These are phyloP conservation scores for Esperia sulphurella DNA, from an alignment of 2,888 invertebrate genomes.

Conservation along the genomic window DNA sequence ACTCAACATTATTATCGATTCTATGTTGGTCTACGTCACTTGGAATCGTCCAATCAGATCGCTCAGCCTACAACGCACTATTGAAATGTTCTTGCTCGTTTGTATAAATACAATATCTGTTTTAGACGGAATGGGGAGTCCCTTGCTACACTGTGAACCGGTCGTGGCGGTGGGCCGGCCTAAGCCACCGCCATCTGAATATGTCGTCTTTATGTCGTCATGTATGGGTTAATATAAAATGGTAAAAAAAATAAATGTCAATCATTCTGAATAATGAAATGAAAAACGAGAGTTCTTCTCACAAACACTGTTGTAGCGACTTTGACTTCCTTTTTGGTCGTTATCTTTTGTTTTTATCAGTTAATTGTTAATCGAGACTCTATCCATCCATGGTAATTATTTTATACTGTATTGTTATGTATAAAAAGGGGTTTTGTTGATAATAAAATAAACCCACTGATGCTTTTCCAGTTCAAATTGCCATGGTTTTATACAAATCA, in stretches of 20 bases:
- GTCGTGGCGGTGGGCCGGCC: constrained; percentile 45
- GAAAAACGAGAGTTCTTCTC: constrained; percentile 41
- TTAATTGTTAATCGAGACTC: not conserved
- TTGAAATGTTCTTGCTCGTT: constrained; percentile 31
- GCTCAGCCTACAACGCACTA: constrained; percentile 48
- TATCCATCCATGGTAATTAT: too few species aligned
- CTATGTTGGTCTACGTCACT: constrained; percentile 13
- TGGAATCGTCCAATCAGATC: constrained; percentile 28
- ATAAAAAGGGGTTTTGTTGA: too few species aligned
- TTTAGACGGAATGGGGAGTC: constrained; percentile 31
- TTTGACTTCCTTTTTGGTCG: constrained; percentile 41
- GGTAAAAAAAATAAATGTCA: constrained; percentile 30
- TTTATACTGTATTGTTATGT: too few species aligned
- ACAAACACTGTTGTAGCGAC: constrained; percentile 41
- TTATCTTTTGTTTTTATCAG: constrained; percentile 3
- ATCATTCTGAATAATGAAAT: constrained; percentile 35
- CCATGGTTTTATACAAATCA: too few species aligned
- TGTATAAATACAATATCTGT: constrained; percentile 21
- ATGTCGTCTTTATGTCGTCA: constrained; percentile 35
- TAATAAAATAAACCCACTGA: too few species aligned
- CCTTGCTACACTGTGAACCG: constrained; percentile 43
- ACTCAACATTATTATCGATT: not conserved
- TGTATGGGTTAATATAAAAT: constrained; percentile 38
- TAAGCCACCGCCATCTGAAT: constrained; percentile 44
- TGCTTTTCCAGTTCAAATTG: too few species aligned